Percentiles rank a stretch among this genome's conserved stretches.
phyloP scores from a whole-genome alignment of 2,113 vertebrate genomes.

The Embiotoca jacksoni region DNA sequence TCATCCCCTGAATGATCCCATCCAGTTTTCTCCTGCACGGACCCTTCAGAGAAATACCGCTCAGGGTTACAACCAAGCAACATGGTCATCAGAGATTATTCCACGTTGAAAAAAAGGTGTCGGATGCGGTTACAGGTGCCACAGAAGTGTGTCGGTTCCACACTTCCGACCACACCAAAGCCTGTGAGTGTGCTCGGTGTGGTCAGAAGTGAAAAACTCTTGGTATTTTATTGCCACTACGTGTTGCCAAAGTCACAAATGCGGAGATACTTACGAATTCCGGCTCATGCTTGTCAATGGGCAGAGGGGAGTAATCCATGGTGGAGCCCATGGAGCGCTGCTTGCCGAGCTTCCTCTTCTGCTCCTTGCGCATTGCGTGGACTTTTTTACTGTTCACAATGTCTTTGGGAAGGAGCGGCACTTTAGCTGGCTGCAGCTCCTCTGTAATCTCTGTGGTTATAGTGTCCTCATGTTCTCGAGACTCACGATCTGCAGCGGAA shows the following conservation, averaged over 20 bases:
- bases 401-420: slow-evolving; percentile 84
- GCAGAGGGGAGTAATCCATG: slow-evolving; percentile 90
- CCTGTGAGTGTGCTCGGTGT: not conserved
- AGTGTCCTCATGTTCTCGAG: slow-evolving; percentile 90
- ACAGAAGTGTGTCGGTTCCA: not conserved
- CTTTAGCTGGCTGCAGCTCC: slow-evolving; percentile 89
- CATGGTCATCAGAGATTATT: not conserved
- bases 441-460: slow-evolving; percentile 90
- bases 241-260: slow-evolving; percentile 1
- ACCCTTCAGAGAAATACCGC: slow-evolving; percentile 83
- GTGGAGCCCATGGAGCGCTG: slow-evolving; percentile 87
- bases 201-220: not conserved
- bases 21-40: slow-evolving; percentile 98
- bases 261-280: slow-evolving; percentile 88
- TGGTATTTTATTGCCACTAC: not conserved
- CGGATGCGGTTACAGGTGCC: not conserved
- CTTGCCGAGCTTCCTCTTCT: slow-evolving; percentile 89
- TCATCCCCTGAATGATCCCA: slow-evolving; percentile 94
- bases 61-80: slow-evolving; percentile 1
- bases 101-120: not conserved
- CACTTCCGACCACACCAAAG: too few relatives aligned
- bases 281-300: slow-evolving; percentile 93
- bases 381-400: slow-evolving; percentile 90
- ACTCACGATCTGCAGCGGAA: slow-evolving; percentile 88
- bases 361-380: slow-evolving; percentile 91